Evolutionary conservation across 2,113 vertebrate genomes (phyloP), one percentile per base, ranked within the genome.

Genomic region (Eira barbara): DNA sequence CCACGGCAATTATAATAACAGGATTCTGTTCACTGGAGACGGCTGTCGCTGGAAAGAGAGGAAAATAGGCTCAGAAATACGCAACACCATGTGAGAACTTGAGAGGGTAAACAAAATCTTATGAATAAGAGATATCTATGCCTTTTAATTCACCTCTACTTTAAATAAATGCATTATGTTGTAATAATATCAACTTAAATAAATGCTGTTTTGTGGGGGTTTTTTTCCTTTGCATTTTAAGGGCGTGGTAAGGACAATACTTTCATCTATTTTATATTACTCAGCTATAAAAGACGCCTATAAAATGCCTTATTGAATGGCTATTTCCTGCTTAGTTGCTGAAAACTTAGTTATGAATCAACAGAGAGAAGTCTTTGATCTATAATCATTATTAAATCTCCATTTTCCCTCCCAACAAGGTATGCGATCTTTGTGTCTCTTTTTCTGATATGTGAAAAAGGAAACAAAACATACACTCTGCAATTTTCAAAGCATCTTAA

Each of bases 1-100:
- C 99, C 98, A 99, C 99, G 21, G 99, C 99, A 76, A 99, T 99
- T 97, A 99, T 99, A 98, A 99, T 99, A 95, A 99, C 99, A 69
- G 99, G 99, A 98, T 99, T 99, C 99, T 99, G 99, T 97, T 99
- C 99, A 94, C 99, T 99, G 97, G 99, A 99, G 97, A 99, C 99
- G 6, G 99, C 99, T 2, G 99, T 99, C 14, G 99, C 99, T 99
- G 97, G 71, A 97, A 98, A 97, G 65, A 91, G 52, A 95, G 65
- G 57, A 42, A 98, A 36, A 98, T 0, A 81, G 47, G 81, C 4
- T 55, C 84, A 97, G 49, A 97, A 97, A 92, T 91, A 84, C 86
- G 97, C 20, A 49, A 55, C 47, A 57, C 7, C 59, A 6, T 29
- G n/a, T 8, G 92, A 34, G 25, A 47, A 73, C 11, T 27, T 14